Percentiles rank a stretch among this genome's conserved stretches.
Conservation (phyloP, 2,797 vertebrate genomes). For the Zenarchopterus dispar region DNA sequence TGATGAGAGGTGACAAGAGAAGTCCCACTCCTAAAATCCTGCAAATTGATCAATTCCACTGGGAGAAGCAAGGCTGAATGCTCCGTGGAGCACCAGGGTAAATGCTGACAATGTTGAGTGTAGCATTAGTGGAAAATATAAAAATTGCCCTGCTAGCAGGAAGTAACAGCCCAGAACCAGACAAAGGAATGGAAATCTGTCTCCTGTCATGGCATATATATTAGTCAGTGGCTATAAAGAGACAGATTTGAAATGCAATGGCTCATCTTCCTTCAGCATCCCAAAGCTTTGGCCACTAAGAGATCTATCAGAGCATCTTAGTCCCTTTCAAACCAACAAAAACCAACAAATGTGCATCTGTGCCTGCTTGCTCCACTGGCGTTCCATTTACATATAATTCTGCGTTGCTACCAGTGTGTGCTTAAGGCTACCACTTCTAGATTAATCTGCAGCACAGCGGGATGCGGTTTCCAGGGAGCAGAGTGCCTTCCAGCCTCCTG, state of each 20-base stretch:
- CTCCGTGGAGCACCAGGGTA: constrained; percentile 25
- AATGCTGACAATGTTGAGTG: constrained; percentile 59
- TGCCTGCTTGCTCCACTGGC: constrained; percentile 3
- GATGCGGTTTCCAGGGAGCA: constrained; percentile 43
- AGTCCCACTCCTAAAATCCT: constrained; percentile 38
- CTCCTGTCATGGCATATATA: constrained; percentile 10
- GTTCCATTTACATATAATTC: constrained; percentile 12
- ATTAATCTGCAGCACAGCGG: constrained; percentile 52
- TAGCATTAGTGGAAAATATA: constrained; percentile 60
- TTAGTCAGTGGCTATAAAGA: constrained; percentile 20
- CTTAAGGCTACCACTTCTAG: constrained; percentile 35
- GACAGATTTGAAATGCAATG: constrained; percentile 14
- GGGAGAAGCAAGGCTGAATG: constrained; percentile 22
- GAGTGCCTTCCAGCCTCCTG: constrained; percentile 56
- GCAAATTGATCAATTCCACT: constrained; percentile 33
- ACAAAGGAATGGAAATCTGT: constrained; percentile 68
- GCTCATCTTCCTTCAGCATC: constrained; percentile 11
- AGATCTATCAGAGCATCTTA: background rate
- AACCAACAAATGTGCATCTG: constrained; percentile 8
- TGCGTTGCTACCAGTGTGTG: constrained; percentile 6
- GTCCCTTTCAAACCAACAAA: constrained; percentile 16
- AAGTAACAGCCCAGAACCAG: constrained; percentile 51
- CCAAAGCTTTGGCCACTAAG: background rate
- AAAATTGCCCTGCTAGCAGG: constrained; percentile 37
- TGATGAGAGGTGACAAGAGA: background rate